Conservation (phyloP, 2,888 invertebrate genomes). For the Rhopalosiphum nymphaeae region DNA sequence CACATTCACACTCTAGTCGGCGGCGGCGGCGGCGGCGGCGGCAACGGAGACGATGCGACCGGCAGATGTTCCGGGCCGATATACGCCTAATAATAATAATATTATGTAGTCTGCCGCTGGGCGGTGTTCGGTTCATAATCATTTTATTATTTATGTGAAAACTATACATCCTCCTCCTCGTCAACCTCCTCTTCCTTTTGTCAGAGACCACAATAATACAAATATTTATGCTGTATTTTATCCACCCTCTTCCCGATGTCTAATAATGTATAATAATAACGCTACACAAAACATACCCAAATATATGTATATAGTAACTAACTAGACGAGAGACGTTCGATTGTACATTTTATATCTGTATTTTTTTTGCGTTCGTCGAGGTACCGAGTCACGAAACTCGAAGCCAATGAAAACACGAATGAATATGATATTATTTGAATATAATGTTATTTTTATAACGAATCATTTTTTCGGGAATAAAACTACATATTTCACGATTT, state of each 20-base stretch:
- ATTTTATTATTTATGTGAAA: slow-evolving; percentile 61
- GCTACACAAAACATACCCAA: neutral
- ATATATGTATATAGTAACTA: neutral
- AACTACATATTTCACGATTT: neutral
- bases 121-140: slow-evolving; percentile 51
- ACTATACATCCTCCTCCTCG: neutral
- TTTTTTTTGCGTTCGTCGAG: neutral
- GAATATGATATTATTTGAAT: neutral
- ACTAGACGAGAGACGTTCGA: neutral
- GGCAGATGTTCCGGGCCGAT: slow-evolving; percentile 50
- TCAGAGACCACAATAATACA: slow-evolving; percentile 45
- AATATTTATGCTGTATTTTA: slow-evolving; percentile 48
- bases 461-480: neutral
- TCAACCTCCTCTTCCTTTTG: neutral
- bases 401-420: neutral
- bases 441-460: neutral
- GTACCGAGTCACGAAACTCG: neutral
- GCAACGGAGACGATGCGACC: neutral
- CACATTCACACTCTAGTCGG: slow-evolving; percentile 34
- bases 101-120: neutral
- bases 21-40: neutral
- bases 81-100: neutral
- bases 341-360: neutral
- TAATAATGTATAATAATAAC: neutral
- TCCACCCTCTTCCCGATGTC: neutral